Base-by-base conservation (phyloP, 2,113 vertebrate genomes). In the Thalassoma bifasciatum region DNA sequence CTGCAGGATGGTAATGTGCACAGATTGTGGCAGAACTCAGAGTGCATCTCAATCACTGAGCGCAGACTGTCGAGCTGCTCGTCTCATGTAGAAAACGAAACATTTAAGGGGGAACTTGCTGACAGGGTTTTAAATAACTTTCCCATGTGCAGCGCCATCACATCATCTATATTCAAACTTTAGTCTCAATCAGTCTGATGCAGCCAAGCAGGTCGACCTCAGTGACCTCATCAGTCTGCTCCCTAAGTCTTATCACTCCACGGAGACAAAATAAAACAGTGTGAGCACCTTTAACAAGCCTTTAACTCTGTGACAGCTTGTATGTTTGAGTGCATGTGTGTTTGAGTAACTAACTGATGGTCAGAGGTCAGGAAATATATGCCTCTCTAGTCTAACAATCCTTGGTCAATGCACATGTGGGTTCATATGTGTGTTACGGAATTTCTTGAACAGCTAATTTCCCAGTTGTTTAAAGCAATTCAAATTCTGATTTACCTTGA, bases 11-110 rank as follows among this genome's bases (percentile, higher is more conserved):
- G 72, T 85, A 75, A 83, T 75, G 75, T 65, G 86, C 85, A 88
- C 86, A 91, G 91, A 88, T 90, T 86, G 91, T 76, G 69, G 79
- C 67, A 66, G 68, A 88, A 82, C 69, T 53, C 68, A 47, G 85
- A 78, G 87, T 84, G 88, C 83, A 72, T 89, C 84, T 90, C 87
- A 84, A 82, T 88, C 77, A 72, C 42, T 21, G 70, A 60, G 70
- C 65, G 22, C 70, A 11, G 60, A 64, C 70, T 60, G 75, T 56
- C 66, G 71, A 84, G 80, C 74, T 42, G 14, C 44, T 5, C 61
- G 77, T 76, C 60, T 83, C 70, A 64, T 49, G 23, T 49, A 37
- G n/a, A 80, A 82, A 24, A 40, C 65, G 66, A 63, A 57, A 10
- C 23, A 12, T 72, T 17, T 12, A 4, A 42, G 64, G 81, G 81